phyloP scores from a whole-genome alignment of 2,113 vertebrate species.

The Bubalus kerabau region DNA sequence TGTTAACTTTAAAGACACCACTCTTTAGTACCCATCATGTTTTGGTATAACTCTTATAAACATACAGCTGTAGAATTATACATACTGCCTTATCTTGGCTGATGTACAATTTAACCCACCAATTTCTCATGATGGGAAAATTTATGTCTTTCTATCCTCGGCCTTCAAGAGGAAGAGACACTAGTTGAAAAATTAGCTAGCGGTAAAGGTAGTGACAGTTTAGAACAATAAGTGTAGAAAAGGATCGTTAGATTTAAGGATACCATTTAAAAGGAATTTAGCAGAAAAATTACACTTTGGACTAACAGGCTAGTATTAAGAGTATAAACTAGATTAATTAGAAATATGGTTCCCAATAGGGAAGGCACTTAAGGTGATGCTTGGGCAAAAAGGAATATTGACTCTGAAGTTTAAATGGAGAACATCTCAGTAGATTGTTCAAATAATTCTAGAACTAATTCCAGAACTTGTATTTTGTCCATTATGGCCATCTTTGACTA shows the following conservation, averaged over 20 bases:
- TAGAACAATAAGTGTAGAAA: not conserved
- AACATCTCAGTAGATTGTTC: not conserved
- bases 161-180: not conserved
- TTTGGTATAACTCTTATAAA: not conserved
- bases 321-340: not conserved
- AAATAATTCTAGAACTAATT: not conserved
- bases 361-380: not conserved
- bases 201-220: not conserved
- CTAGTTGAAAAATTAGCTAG: not conserved
- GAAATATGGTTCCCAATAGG: not conserved
- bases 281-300: slow-evolving; percentile 9
- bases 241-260: slow-evolving; percentile 25
- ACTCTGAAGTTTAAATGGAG: not conserved
- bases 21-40: not conserved
- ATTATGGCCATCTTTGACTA: too few species aligned
- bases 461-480: not conserved
- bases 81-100: not conserved
- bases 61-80: not conserved
- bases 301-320: not conserved
- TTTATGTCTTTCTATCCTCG: not conserved
- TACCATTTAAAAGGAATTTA: slow-evolving; percentile 1
- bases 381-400: not conserved
- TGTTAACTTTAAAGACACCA: not conserved
- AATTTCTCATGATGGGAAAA: slow-evolving; percentile 2
- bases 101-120: not conserved